Evolutionary conservation across 2,888 invertebrate genomes (phyloP).

Genomic region (Cerastis leucographa): DNA sequence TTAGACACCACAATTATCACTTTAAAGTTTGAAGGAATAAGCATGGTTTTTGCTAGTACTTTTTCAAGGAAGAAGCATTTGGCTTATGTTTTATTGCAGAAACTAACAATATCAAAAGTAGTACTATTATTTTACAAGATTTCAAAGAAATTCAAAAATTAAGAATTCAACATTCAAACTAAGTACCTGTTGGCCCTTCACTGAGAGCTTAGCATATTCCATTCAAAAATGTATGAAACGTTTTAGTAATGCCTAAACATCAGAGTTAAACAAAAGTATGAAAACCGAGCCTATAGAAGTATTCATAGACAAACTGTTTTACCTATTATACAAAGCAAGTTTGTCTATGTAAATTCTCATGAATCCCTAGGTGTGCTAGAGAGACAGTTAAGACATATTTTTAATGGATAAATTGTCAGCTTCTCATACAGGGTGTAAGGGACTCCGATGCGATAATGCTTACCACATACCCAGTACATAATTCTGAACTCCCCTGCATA

Average conservation of each 20-base stretch:
- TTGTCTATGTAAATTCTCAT: neutral
- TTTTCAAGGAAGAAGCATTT: neutral
- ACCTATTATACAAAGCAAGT: neutral
- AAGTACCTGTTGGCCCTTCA: neutral
- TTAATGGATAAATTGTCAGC: neutral
- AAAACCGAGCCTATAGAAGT: neutral
- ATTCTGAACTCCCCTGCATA: too few relatives aligned
- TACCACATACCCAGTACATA: too few relatives aligned
- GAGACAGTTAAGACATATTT: neutral
- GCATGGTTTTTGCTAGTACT: neutral
- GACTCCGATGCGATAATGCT: too few relatives aligned
- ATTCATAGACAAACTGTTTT: neutral
- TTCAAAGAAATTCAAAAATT: neutral
- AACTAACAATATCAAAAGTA: neutral
- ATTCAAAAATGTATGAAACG: neutral
- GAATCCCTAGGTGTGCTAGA: neutral
- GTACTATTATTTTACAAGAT: neutral
- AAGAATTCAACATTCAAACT: constrained; percentile 3
- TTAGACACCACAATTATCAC: constrained; percentile 18
- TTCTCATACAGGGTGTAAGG: neutral
- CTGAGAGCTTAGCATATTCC: neutral
- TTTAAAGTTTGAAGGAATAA: constrained; percentile 8
- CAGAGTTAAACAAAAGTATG: constrained; percentile 7
- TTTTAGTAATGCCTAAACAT: neutral
- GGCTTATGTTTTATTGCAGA: neutral